Percentiles rank a stretch among this genome's conserved stretches.
Conservation (phyloP, 2,888 invertebrate species). For the Nephrocerus scutellatus region DNA sequence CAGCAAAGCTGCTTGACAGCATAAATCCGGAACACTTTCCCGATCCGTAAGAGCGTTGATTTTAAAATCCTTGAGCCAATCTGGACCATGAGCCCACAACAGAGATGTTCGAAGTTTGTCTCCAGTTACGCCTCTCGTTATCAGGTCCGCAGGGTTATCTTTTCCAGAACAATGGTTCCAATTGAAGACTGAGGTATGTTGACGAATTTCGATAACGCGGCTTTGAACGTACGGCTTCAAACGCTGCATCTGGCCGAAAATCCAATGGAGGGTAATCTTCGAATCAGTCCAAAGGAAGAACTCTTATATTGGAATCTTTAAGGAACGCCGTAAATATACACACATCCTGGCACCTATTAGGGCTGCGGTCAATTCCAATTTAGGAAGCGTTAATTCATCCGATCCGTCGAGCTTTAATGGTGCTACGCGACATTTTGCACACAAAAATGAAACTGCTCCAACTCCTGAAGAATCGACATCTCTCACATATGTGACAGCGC, state of each 20-base stretch:
- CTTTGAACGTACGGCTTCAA: too few species aligned
- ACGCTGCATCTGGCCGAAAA: too few species aligned
- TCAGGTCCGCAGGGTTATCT: too few species aligned
- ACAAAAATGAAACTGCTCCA: constrained; percentile 6
- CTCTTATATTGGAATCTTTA: background rate
- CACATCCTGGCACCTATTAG: background rate
- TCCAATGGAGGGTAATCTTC: too few species aligned
- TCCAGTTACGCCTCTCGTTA: too few species aligned
- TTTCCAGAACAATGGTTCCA: constrained; percentile 5
- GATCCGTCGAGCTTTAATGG: background rate
- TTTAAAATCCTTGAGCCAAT: too few species aligned
- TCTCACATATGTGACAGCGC: too few species aligned
- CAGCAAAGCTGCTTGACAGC: too few species aligned
- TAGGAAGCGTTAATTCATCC: constrained; percentile 4
- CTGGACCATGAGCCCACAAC: too few species aligned
- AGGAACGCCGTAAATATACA: background rate
- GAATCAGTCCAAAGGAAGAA: constrained; percentile 1
- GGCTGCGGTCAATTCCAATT: background rate
- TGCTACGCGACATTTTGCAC: background rate
- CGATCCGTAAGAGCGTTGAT: too few species aligned
- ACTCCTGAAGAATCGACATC: background rate
- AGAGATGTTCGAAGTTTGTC: too few species aligned
- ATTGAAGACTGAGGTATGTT: constrained; percentile 1
- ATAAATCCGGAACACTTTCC: background rate
- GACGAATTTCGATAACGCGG: too few species aligned